Evolutionary conservation across 2,888 invertebrate genomes (phyloP).

Genomic region (Synanthedon formicaeformis): DNA sequence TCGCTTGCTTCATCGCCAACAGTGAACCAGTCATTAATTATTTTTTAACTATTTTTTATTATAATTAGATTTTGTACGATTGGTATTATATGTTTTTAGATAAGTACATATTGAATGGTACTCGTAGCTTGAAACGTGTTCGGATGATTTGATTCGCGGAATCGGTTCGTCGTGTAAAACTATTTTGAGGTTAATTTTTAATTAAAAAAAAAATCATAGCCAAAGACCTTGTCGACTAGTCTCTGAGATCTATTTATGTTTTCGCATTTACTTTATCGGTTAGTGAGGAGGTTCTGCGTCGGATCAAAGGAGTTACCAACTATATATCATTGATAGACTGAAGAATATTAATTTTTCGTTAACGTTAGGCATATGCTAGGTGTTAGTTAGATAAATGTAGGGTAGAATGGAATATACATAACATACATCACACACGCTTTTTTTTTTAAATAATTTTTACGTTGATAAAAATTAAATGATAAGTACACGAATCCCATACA

Average conservation of each 20-base stretch:
- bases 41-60: neutral
- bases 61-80: neutral
- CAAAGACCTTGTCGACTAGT: constrained; percentile 62
- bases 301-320: constrained; percentile 44
- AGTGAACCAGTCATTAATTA: no score
- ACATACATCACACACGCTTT: no score
- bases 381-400: constrained; percentile 14
- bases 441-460: no score
- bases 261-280: constrained; percentile 29
- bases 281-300: constrained; percentile 11
- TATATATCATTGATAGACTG: constrained; percentile 43
- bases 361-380: constrained; percentile 14
- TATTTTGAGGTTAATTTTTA: neutral
- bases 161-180: neutral
- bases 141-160: neutral
- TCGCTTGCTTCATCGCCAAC: no score
- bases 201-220: constrained; percentile 40
- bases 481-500: no score
- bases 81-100: neutral
- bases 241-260: constrained; percentile 45
- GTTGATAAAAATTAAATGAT: no score
- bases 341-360: constrained; percentile 16
- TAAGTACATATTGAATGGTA: neutral
- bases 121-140: neutral
- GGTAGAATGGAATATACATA: constrained; percentile 6